phyloP scores from a whole-genome alignment of 2,888 invertebrate species.

The Unio delphinus region DNA sequence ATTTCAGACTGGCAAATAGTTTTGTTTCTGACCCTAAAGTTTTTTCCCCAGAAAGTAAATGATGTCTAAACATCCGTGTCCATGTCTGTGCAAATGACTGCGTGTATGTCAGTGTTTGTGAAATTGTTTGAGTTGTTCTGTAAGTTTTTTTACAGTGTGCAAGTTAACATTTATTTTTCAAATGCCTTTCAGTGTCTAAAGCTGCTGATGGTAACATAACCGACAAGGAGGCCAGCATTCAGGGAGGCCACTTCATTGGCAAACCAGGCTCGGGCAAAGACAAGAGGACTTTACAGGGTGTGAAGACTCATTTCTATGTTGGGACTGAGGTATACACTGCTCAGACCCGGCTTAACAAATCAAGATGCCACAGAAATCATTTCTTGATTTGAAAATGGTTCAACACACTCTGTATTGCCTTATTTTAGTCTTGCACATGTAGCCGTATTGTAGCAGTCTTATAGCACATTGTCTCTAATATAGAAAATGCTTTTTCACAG shows the following conservation, averaged over 20 bases:
- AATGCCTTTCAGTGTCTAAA: conserved; percentile 47
- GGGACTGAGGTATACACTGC: conserved; percentile 68
- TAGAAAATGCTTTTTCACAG: too few relatives aligned
- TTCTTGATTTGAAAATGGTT: not conserved
- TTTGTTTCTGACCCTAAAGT: too few relatives aligned
- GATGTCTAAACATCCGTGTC: too few relatives aligned
- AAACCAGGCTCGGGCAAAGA: conserved; percentile 67
- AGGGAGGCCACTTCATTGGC: conserved; percentile 54
- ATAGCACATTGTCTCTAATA: too few relatives aligned
- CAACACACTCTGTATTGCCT: not conserved
- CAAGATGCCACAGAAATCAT: not conserved
- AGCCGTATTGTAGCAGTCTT: too few relatives aligned
- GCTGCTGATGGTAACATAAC: conserved; percentile 46
- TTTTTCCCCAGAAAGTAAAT: too few relatives aligned
- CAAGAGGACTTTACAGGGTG: conserved; percentile 63
- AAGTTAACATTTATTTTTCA: too few relatives aligned
- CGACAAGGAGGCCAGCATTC: conserved; percentile 45
- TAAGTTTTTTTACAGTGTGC: too few relatives aligned
- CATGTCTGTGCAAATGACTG: too few relatives aligned
- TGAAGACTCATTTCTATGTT: conserved; percentile 69
- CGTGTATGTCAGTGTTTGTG: too few relatives aligned
- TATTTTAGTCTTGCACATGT: not conserved
- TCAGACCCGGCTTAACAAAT: not conserved
- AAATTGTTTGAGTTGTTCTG: too few relatives aligned
- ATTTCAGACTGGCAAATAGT: too few relatives aligned